A percentile compares a stretch with the other conserved stretches of the same genome.
Conservation (phyloP, 2,797 vertebrate genomes). For the Sebastes umbrosus region DNA sequence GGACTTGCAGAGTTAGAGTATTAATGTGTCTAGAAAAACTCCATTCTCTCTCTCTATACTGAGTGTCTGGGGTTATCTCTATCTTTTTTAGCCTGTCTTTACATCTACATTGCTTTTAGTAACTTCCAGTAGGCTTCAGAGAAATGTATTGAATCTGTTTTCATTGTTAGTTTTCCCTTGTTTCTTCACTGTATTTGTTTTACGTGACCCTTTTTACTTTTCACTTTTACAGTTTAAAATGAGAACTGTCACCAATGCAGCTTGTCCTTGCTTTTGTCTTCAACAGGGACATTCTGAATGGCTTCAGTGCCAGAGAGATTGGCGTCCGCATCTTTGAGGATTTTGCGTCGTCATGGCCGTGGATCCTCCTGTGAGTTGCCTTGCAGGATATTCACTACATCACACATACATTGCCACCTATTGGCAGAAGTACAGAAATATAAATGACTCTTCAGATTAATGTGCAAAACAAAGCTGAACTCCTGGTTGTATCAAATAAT, state of each 20-base stretch:
- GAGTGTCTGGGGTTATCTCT: neutral
- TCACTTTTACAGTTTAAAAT: neutral
- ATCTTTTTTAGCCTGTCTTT: neutral
- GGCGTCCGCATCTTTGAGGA: conserved; percentile 89
- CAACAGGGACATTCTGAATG: conserved; percentile 70
- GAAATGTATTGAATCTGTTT: neutral
- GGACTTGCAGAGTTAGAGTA: neutral
- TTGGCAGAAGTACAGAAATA: conserved; percentile 1
- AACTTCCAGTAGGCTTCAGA: neutral
- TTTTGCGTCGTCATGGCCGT: conserved; percentile 89
- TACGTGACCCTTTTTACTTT: neutral
- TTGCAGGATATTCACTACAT: neutral
- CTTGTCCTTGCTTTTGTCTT: conserved; percentile 1
- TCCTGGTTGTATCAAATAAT: neutral
- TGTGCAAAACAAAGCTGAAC: neutral
- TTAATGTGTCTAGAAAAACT: neutral
- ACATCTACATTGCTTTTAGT: neutral
- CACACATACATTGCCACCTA: conserved; percentile 25
- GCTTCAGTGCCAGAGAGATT: conserved; percentile 81
- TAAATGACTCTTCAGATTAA: neutral
- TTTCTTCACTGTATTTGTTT: neutral
- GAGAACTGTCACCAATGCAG: neutral
- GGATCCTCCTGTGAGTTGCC: conserved; percentile 91
- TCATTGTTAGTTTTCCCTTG: neutral
- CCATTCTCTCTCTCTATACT: neutral